These are phyloP conservation scores for Dromiciops gliroides DNA, from an alignment of 2,113 vertebrate genomes.

Conservation along the genomic window DNA sequence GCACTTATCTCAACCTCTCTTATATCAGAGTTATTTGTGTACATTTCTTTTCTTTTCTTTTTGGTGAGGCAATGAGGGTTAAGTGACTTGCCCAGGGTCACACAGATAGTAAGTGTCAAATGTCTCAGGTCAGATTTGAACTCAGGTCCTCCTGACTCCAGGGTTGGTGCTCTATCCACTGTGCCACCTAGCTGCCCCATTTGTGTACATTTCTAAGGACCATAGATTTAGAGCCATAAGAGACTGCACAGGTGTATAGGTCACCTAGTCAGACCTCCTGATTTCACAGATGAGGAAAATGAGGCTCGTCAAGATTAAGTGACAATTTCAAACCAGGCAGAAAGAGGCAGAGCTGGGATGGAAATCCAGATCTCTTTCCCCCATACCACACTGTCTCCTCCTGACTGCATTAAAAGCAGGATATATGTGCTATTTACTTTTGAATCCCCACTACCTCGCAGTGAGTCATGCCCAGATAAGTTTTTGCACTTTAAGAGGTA, in stretches of 20 bases:
- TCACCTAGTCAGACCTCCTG: not conserved
- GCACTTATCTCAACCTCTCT: not conserved
- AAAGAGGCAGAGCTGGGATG: no score
- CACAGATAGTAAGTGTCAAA: no score
- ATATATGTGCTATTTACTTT: not conserved
- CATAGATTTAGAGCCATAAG: not conserved
- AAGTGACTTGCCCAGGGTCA: no score
- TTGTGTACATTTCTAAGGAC: not conserved
- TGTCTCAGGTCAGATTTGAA: no score
- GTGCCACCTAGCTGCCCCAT: no score
- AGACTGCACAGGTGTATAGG: not conserved
- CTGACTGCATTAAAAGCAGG: not conserved
- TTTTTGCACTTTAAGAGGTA: not conserved
- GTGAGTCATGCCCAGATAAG: not conserved
- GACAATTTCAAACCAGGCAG: not conserved
- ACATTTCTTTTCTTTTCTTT: no score
- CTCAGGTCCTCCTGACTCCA: no score
- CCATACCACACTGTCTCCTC: not conserved
- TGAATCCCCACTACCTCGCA: not conserved
- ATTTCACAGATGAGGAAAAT: not conserved
- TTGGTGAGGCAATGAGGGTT: no score
- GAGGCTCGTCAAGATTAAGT: not conserved
- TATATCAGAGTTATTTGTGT: not conserved
- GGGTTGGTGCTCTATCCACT: no score
- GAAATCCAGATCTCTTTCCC: not conserved